These are phyloP conservation scores for Odontophorus gujanensis DNA, from an alignment of 2,113 vertebrate species.

Conservation along the genomic window DNA sequence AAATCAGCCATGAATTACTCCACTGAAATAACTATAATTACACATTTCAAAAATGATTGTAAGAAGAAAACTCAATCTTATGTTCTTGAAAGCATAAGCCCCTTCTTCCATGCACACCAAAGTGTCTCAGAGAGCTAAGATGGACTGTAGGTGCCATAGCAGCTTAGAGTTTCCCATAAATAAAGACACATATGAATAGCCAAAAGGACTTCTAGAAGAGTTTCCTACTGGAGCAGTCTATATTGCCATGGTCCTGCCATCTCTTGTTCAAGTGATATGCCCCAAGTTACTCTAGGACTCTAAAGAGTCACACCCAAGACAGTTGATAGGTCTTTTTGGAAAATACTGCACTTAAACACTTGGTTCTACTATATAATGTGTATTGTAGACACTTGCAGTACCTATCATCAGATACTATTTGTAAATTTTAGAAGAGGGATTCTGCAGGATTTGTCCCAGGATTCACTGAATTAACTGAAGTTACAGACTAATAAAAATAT, in stretches of 20 bases:
- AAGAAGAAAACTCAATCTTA: not conserved
- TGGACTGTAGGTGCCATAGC: not conserved
- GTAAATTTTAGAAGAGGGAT: not conserved
- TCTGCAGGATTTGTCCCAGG: not conserved
- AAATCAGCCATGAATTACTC: not conserved
- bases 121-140: not conserved
- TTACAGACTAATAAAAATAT: not conserved
- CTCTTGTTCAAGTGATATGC: not conserved
- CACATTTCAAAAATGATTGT: not conserved
- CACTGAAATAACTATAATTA: not conserved
- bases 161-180: not conserved
- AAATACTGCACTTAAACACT: not conserved
- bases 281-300: not conserved
- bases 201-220: not conserved
- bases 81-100: not conserved
- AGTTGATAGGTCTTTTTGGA: rapidly evolving
- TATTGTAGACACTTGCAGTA: not conserved
- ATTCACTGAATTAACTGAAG: not conserved
- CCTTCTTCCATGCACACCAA: not conserved
- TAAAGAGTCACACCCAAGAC: not conserved
- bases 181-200: not conserved
- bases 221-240: not conserved
- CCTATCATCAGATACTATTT: not conserved
- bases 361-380: not conserved
- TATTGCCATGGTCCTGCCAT: rapidly evolving